These are phyloP conservation scores for Psix sp. DNA, from an alignment of 1,140 invertebrate genomes.

Conservation along the genomic window DNA sequence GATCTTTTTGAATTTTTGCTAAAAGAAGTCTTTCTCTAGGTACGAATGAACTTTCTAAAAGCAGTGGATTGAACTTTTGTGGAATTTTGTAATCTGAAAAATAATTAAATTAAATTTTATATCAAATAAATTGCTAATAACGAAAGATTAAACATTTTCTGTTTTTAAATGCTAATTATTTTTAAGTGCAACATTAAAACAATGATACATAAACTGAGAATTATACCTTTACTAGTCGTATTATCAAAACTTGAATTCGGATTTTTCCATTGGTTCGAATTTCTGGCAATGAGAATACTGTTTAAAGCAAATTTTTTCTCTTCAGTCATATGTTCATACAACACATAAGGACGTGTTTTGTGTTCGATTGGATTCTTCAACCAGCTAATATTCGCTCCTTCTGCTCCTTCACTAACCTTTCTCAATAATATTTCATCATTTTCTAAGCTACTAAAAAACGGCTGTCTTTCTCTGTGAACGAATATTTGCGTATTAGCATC, in stretches of 20 bases:
- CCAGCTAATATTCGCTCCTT: slow-evolving; percentile 32
- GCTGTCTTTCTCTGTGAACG: slow-evolving; percentile 67
- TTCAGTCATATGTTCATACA: slow-evolving; percentile 72
- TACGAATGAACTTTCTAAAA: slow-evolving; percentile 77
- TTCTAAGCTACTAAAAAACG: slow-evolving; percentile 62
- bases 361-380: slow-evolving; percentile 35
- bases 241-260: slow-evolving; percentile 43
- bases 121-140: too few species aligned
- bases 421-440: slow-evolving; percentile 51
- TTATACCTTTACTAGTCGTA: slow-evolving; percentile 70
- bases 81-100: slow-evolving; percentile 78
- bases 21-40: slow-evolving; percentile 84
- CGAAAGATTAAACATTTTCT: too few species aligned
- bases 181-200: neutral
- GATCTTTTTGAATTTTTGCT: slow-evolving; percentile 79
- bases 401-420: slow-evolving; percentile 18
- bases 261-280: slow-evolving; percentile 81
- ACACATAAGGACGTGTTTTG: slow-evolving; percentile 24
- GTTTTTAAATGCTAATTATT: too few species aligned
- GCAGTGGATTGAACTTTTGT: slow-evolving; percentile 80
- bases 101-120: too few species aligned
- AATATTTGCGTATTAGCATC: slow-evolving; percentile 74
- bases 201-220: neutral
- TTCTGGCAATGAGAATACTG: slow-evolving; percentile 81
- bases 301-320: slow-evolving; percentile 69